These are phyloP conservation scores for Drosophila rellima DNA, from an alignment of 2,888 invertebrate species.

Conservation along the genomic window DNA sequence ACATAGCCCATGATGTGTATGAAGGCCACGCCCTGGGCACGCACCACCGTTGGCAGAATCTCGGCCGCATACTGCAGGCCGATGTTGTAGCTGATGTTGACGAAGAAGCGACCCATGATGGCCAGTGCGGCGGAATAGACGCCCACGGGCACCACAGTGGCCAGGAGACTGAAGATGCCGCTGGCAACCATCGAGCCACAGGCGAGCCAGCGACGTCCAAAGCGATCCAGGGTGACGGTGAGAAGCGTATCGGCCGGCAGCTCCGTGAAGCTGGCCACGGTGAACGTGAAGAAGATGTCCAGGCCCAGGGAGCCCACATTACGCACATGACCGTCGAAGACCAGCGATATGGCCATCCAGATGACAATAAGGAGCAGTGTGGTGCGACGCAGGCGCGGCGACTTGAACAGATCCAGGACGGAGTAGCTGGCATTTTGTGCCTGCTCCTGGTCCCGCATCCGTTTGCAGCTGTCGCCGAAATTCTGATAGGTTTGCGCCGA, in stretches of 20 bases:
- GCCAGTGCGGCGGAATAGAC: constrained; percentile 92
- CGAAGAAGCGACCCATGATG: constrained; percentile 93
- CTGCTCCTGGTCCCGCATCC: constrained; percentile 89
- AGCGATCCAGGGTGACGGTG: constrained; percentile 90
- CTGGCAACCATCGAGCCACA: constrained; percentile 93
- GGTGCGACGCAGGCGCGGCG: constrained; percentile 91
- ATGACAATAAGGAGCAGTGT: constrained; percentile 92
- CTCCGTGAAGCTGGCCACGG: constrained; percentile 93
- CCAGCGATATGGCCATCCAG: constrained; percentile 96
- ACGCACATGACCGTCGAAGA: constrained; percentile 95
- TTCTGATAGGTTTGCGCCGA: constrained; percentile 91
- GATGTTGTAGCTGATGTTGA: constrained; percentile 96
- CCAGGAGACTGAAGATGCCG: constrained; percentile 92
- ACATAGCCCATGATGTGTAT: constrained; percentile 96
- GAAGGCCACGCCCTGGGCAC: constrained; percentile 94
- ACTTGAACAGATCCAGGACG: constrained; percentile 92
- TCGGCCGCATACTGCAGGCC: constrained; percentile 96
- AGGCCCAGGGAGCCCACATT: constrained; percentile 94
- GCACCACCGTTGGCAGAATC: constrained; percentile 93
- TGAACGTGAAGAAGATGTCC: constrained; percentile 94
- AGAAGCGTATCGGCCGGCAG: constrained; percentile 94
- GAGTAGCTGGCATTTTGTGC: constrained; percentile 90
- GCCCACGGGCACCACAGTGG: constrained; percentile 91
- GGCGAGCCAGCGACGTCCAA: constrained; percentile 94
- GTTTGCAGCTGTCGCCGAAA: constrained; percentile 89